phyloP scores from a whole-genome alignment of 2,888 invertebrate genomes.

The Dusona sp. region DNA sequence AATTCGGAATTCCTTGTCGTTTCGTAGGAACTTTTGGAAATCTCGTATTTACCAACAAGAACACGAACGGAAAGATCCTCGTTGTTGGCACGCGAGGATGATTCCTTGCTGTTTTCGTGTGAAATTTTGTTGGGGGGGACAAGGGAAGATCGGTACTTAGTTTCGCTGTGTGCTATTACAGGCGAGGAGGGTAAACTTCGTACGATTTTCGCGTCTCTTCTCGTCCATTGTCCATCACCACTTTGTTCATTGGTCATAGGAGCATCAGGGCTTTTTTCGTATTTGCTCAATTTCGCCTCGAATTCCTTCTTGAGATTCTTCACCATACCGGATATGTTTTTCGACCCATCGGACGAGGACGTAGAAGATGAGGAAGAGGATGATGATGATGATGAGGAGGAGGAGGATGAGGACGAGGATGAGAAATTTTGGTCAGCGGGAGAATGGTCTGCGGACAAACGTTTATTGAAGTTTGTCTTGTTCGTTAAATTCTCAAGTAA shows the following conservation, averaged over 20 bases:
- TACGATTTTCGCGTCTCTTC: conserved; percentile 81
- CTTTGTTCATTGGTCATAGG: conserved; percentile 56
- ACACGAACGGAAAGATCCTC: conserved; percentile 91
- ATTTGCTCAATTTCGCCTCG: conserved; percentile 89
- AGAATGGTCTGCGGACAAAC: conserved; percentile 83
- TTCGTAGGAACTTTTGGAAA: conserved; percentile 78
- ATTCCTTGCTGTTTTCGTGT: neutral
- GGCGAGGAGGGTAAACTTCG: conserved; percentile 86
- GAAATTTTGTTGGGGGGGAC: neutral
- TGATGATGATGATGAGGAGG: conserved; percentile 63
- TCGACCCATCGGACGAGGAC: conserved; percentile 78
- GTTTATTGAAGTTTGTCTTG: conserved; percentile 82
- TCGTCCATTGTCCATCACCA: conserved; percentile 75
- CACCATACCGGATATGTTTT: conserved; percentile 89
- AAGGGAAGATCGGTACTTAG: conserved; percentile 75
- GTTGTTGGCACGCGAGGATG: conserved; percentile 77
- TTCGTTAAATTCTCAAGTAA: conserved; percentile 85
- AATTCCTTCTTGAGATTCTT: conserved; percentile 95
- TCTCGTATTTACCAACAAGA: conserved; percentile 91
- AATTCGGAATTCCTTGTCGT: conserved; percentile 76
- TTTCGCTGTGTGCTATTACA: conserved; percentile 86
- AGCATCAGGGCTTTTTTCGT: conserved; percentile 78
- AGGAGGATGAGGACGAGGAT: conserved; percentile 62
- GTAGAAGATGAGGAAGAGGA: conserved; percentile 64
- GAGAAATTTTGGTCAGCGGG: conserved; percentile 71